Evolutionary conservation across 2,113 vertebrate genomes (phyloP).

Genomic region (Onychostoma macrolepis): DNA sequence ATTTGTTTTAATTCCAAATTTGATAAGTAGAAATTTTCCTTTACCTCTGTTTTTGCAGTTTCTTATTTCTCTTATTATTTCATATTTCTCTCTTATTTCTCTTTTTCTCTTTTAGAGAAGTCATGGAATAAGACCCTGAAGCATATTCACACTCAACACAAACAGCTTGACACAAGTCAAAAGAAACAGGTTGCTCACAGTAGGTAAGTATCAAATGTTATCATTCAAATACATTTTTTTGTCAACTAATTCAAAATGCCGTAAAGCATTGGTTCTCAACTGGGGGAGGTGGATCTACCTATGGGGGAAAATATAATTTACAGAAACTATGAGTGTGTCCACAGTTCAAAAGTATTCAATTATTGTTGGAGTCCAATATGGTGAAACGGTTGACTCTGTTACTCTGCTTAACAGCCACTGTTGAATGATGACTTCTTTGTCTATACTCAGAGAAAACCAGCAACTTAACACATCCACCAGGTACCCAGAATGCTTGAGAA

Average conservation of each 20-base stretch:
- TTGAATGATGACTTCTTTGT: not conserved
- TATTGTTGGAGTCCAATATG: not conserved
- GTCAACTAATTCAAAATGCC: not conserved
- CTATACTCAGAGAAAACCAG: constrained; percentile 21
- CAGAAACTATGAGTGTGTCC: not conserved
- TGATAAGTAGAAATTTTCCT: too few relatives aligned
- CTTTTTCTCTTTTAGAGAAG: constrained; percentile 43
- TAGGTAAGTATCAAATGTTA: constrained; percentile 39
- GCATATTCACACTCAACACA: constrained; percentile 56
- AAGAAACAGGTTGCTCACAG: constrained; percentile 13
- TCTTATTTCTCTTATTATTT: not conserved
- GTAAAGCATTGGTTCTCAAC: not conserved
- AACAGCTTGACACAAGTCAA: not conserved
- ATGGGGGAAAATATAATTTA: not conserved
- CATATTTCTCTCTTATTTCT: not conserved
- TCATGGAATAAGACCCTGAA: constrained; percentile 62
- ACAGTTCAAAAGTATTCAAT: not conserved
- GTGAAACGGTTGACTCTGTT: too few relatives aligned
- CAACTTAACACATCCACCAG: constrained; percentile 16
- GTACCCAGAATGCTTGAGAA: constrained; percentile 42
- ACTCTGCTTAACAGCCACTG: too few relatives aligned
- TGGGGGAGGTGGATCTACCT: not conserved
- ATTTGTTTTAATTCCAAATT: not conserved
- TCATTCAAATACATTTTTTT: not conserved
- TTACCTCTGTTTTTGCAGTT: not conserved